A percentile compares a stretch with the other conserved stretches of the same genome.
Conservation (phyloP, 2,113 vertebrate genomes). For the Pedionomus torquatus region DNA sequence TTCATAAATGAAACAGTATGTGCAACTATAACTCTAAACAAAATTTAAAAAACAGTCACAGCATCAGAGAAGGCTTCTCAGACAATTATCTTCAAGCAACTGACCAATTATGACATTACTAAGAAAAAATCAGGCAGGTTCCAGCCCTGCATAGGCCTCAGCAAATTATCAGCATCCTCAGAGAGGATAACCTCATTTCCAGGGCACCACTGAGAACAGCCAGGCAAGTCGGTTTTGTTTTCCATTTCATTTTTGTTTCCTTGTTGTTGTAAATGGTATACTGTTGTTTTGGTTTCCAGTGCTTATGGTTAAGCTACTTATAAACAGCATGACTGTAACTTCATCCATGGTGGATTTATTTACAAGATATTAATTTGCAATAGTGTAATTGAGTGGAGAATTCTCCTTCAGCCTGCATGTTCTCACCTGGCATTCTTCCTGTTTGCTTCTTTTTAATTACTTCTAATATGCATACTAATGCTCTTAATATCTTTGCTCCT, state of each 20-base stretch:
- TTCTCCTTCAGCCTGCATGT: background rate
- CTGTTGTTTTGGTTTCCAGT: background rate
- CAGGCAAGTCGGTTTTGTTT: background rate
- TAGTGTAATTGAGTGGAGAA: background rate
- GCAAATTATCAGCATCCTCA: background rate
- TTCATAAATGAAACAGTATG: background rate
- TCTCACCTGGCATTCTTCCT: slow-evolving; percentile 6
- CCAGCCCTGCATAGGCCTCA: background rate
- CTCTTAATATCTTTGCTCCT: background rate
- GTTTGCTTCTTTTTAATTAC: slow-evolving; percentile 46
- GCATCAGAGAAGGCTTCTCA: background rate
- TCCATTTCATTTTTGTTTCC: background rate
- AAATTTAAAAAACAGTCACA: background rate
- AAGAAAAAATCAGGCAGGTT: background rate
- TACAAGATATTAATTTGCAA: background rate
- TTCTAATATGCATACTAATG: slow-evolving; percentile 17
- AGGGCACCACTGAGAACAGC: background rate
- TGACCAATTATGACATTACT: background rate
- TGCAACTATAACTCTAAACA: background rate
- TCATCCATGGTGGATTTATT: slow-evolving; percentile 28
- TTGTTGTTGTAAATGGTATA: background rate
- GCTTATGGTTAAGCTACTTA: background rate
- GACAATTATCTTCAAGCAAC: background rate
- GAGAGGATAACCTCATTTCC: background rate
- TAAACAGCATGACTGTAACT: slow-evolving; percentile 8